Conservation (phyloP, 2,113 vertebrate genomes). For the Rhabdomys dilectus region DNA sequence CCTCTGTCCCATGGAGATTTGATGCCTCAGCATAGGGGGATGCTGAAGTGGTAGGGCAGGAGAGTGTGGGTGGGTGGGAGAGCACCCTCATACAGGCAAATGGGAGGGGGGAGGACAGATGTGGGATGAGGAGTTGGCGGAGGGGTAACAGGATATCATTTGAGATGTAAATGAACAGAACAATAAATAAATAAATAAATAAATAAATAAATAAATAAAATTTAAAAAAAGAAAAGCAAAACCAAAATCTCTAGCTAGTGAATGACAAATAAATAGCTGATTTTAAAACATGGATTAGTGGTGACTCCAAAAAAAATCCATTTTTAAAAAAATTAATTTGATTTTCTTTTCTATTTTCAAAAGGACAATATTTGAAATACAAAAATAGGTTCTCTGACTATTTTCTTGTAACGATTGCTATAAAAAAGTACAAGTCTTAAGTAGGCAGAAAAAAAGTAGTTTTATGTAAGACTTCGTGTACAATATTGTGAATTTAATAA, state of each 20-base stretch:
- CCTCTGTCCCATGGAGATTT: too few relatives aligned
- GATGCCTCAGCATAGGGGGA: too few relatives aligned
- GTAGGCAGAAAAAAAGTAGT: not conserved
- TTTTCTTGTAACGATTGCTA: not conserved
- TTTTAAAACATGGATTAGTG: not conserved
- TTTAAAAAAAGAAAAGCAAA: not conserved
- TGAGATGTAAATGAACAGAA: too few relatives aligned
- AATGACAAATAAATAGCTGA: not conserved
- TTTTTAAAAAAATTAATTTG: conserved; percentile 38
- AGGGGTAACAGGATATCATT: too few relatives aligned
- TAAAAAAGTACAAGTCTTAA: not conserved
- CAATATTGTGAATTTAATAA: not conserved
- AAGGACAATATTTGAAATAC: conserved; percentile 56
- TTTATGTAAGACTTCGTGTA: not conserved
- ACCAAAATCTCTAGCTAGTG: conserved; percentile 19
- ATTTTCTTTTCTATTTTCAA: conserved; percentile 25
- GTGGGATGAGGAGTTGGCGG: too few relatives aligned
- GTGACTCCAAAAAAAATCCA: not conserved
- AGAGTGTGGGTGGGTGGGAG: too few relatives aligned
- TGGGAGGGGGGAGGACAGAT: too few relatives aligned
- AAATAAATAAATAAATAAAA: too few relatives aligned
- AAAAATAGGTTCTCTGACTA: conserved; percentile 14
- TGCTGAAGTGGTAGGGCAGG: too few relatives aligned
- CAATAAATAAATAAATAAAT: too few relatives aligned
- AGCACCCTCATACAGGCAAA: too few relatives aligned